These are phyloP conservation scores for Biston stratarius DNA, from an alignment of 2,888 invertebrate genomes.

Conservation along the genomic window DNA sequence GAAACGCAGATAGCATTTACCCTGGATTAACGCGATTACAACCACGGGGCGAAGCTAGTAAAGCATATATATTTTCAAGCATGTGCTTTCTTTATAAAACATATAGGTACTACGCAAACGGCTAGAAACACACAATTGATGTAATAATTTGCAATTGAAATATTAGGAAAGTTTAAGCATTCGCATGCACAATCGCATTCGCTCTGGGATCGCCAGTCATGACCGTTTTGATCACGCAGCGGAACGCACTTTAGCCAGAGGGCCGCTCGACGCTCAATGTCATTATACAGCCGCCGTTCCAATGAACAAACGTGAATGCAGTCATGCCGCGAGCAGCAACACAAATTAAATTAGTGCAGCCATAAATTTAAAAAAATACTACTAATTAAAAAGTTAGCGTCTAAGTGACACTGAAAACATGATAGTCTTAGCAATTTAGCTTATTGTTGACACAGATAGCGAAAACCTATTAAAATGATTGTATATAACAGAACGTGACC, in stretches of 20 bases:
- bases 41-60: no score
- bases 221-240: conserved; percentile 63
- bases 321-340: conserved; percentile 2
- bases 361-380: conserved; percentile 3
- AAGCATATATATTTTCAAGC: no score
- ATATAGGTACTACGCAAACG: conserved; percentile 6
- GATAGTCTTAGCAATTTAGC: no score
- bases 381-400: not conserved
- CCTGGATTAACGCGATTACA: no score
- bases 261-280: conserved; percentile 59
- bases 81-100: not conserved
- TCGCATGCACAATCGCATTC: conserved; percentile 52
- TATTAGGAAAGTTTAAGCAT: conserved; percentile 42
- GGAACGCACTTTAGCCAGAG: conserved; percentile 56
- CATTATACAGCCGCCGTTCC: conserved; percentile 43
- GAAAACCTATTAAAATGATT: no score
- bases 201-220: conserved; percentile 55
- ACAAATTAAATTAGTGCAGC: conserved; percentile 25
- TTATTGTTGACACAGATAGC: no score
- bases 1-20: no score
- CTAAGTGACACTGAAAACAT: no score
- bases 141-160: conserved; percentile 47
- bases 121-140: conserved; percentile 24
- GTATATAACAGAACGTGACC: no score
- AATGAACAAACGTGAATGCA: conserved; percentile 19